These are phyloP conservation scores for Dyspetes luteomarginatus DNA, from an alignment of 2,888 invertebrate species.

Conservation along the genomic window DNA sequence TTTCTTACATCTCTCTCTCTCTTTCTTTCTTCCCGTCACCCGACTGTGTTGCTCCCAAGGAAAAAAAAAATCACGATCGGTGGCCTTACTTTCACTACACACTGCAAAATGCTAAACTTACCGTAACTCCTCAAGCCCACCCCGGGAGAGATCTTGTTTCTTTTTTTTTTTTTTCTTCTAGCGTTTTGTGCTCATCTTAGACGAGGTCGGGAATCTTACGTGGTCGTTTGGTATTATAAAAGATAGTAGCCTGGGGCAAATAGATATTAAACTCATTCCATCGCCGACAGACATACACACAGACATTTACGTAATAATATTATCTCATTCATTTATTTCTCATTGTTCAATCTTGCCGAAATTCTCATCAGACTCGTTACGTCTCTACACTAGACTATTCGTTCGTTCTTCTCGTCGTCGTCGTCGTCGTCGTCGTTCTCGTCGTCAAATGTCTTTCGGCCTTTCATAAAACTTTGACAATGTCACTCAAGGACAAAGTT, in stretches of 20 bases:
- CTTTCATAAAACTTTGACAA: conserved; percentile 66
- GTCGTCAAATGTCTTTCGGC: no score
- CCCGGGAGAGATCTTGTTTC: conserved; percentile 11
- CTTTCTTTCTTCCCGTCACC: background rate
- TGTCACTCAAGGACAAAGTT: conserved; percentile 65
- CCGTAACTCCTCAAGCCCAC: conserved; percentile 37
- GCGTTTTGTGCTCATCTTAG: conserved; percentile 29
- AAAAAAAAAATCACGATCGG: conserved; percentile 35
- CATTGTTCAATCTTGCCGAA: conserved; percentile 15
- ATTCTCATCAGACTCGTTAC: no score
- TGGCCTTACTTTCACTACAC: conserved; percentile 60
- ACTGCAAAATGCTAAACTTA: conserved; percentile 51
- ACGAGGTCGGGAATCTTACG: conserved; percentile 43
- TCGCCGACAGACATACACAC: background rate
- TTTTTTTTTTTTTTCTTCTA: conserved; percentile 20
- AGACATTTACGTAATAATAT: conserved; percentile 1
- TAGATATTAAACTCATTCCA: conserved; percentile 8
- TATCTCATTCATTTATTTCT: conserved; percentile 31
- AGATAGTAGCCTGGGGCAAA: conserved; percentile 4
- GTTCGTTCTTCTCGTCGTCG: no score
- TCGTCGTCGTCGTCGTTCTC: no score
- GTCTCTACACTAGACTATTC: no score
- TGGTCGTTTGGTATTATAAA: conserved; percentile 8
- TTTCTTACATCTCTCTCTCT: conserved; percentile 14
- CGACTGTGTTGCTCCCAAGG: conserved; percentile 5